These are phyloP conservation scores for Chaenocephalus aceratus DNA, from an alignment of 2,113 vertebrate species.

Conservation along the genomic window DNA sequence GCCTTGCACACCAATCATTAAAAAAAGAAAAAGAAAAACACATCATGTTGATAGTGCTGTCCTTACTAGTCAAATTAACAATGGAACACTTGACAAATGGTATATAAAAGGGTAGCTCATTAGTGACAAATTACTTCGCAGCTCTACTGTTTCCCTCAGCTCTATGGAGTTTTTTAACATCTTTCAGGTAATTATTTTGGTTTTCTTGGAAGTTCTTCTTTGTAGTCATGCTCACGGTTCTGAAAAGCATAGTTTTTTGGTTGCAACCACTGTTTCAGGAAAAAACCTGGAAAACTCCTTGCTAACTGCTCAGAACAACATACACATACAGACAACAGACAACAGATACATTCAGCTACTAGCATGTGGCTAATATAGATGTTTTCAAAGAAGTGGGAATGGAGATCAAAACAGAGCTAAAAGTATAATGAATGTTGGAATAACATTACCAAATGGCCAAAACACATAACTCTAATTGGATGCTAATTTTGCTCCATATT, in stretches of 20 bases:
- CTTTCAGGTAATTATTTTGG: background rate
- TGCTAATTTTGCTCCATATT: background rate
- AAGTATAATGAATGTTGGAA: background rate
- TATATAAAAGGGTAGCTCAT: background rate
- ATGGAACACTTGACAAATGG: too few species aligned
- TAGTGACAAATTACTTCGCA: background rate
- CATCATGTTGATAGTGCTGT: too few species aligned
- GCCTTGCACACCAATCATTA: too few species aligned
- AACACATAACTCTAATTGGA: background rate
- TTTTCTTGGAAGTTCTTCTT: background rate
- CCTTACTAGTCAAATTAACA: too few species aligned
- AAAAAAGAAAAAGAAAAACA: too few species aligned
- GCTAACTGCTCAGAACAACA: background rate
- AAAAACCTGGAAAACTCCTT: background rate
- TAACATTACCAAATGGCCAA: background rate
- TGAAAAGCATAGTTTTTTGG: background rate
- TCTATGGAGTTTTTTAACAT: background rate
- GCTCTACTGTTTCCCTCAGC: background rate
- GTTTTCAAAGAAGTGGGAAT: background rate
- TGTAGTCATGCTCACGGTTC: background rate
- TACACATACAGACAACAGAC: too few species aligned
- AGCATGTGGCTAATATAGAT: background rate
- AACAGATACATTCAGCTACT: background rate
- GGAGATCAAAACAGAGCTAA: constrained; percentile 1
- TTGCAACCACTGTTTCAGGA: background rate